These are phyloP conservation scores for Homalodisca vitripennis DNA, from an alignment of 1,140 invertebrate species.

Conservation along the genomic window DNA sequence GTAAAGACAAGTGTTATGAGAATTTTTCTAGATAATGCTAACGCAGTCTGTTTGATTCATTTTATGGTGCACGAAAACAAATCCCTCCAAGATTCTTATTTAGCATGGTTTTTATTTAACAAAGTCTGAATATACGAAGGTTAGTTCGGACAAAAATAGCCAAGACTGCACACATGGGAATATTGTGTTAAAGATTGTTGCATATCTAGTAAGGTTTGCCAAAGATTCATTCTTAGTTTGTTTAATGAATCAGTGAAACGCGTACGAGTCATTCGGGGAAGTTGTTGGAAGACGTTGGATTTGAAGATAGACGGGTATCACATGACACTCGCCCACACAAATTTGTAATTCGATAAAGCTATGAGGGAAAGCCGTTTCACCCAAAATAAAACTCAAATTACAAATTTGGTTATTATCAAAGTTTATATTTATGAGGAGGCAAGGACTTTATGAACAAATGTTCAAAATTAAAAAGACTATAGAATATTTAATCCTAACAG, in stretches of 20 bases:
- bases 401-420: too few species aligned
- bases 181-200: background rate
- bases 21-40: background rate
- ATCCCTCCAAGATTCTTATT: background rate
- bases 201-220: background rate
- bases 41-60: background rate
- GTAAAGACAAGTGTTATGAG: slow-evolving; percentile 17
- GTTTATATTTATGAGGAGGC: too few species aligned
- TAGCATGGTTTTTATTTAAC: background rate
- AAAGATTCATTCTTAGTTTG: background rate
- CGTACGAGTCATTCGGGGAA: slow-evolving; percentile 14
- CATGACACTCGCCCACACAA: slow-evolving; percentile 6
- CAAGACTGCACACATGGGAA: background rate
- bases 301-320: slow-evolving; percentile 13
- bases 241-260: background rate
- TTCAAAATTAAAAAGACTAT: too few species aligned
- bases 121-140: background rate
- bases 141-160: background rate
- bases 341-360: too few species aligned
- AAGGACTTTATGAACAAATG: too few species aligned
- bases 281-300: slow-evolving; percentile 12
- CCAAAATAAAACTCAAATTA: too few species aligned
- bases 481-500: too few species aligned
- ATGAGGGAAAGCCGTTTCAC: too few species aligned
- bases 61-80: background rate